Base-by-base conservation (phyloP, 2,888 invertebrate species). In the Gortyna flavago region DNA sequence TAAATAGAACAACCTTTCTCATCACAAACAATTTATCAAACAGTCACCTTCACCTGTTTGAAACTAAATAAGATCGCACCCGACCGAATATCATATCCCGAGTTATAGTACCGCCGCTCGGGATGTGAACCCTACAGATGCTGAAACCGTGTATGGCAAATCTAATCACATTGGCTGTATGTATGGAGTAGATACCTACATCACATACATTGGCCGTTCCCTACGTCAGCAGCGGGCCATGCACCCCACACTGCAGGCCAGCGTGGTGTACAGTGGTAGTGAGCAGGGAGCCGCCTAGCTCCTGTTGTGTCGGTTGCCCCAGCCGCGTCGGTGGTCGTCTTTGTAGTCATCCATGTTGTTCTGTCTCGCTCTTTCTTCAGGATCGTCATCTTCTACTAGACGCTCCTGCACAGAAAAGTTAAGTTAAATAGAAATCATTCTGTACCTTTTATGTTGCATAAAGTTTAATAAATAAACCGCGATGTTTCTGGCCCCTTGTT, bases 291-390 rank as follows among this genome's bases (percentile, higher is more conserved):
- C 38, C 25, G 61, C 38, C 72, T 97, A 98, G 94, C 98, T 98
- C 90, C 98, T 96, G 93, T 98, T 98, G 91, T 98, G 95, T 71
- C 99, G 96, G 95, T 99, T 99, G 67, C 99, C 99, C 97, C 98
- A 98, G 21, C 99, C 99, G 79, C 99, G 97, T 79, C 98, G 97
- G 91, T 99, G 98, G 25, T 98, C 98, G 94, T 99, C 99, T 92
- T 99, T 99, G 92, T 98, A 99, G 85, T 99, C 99, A 94, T 99
- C 99, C 97, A 98, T 98, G 77, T 97, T 97, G 41, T 98, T 97
- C 89, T 97, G 96, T 75, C 97, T 97, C 54, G 95, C 97, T 80
- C 98, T 92, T 89, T 97, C 95, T 75, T 98, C 98, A 0, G 97
- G 97, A 93, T 99, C 98, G 84, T 99, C 99, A 0, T 94, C 94